A percentile compares a stretch with the other conserved stretches of the same genome.
These are phyloP conservation scores for Bicyclus anynana DNA, from an alignment of 1,140 invertebrate species.

Conservation along the genomic window DNA sequence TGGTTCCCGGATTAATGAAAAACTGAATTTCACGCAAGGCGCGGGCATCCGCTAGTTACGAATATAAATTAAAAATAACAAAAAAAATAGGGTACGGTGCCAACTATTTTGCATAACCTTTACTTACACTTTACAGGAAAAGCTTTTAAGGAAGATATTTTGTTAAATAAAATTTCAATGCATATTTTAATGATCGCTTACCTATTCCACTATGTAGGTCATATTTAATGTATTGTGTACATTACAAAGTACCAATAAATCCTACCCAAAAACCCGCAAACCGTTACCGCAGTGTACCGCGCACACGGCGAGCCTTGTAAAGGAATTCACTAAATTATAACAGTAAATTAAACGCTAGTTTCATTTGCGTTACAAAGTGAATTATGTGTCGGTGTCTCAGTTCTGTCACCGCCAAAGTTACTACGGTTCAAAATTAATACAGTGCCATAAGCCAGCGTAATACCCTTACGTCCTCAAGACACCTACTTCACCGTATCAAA, in stretches of 20 bases:
- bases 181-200: not conserved
- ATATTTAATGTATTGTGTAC: slow-evolving; percentile 29
- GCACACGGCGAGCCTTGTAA: slow-evolving; percentile 43
- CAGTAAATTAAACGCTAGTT: slow-evolving; percentile 74
- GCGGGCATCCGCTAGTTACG: no score
- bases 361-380: slow-evolving; percentile 75
- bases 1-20: no score
- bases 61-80: no score
- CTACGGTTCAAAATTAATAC: slow-evolving; percentile 77
- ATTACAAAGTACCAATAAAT: slow-evolving; percentile 38
- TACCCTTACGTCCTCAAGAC: slow-evolving; percentile 64
- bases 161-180: slow-evolving; percentile 3
- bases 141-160: no score
- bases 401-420: slow-evolving; percentile 75
- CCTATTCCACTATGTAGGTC: slow-evolving; percentile 12
- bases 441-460: slow-evolving; percentile 73
- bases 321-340: slow-evolving; percentile 75
- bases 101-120: no score
- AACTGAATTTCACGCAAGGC: no score
- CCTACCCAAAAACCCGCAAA: slow-evolving; percentile 34
- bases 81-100: no score
- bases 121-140: no score
- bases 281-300: slow-evolving; percentile 28
- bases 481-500: slow-evolving; percentile 68
- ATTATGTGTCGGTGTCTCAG: slow-evolving; percentile 74